These are phyloP conservation scores for Pogonocherus hispidulus DNA, from an alignment of 2,888 invertebrate species.

Conservation along the genomic window DNA sequence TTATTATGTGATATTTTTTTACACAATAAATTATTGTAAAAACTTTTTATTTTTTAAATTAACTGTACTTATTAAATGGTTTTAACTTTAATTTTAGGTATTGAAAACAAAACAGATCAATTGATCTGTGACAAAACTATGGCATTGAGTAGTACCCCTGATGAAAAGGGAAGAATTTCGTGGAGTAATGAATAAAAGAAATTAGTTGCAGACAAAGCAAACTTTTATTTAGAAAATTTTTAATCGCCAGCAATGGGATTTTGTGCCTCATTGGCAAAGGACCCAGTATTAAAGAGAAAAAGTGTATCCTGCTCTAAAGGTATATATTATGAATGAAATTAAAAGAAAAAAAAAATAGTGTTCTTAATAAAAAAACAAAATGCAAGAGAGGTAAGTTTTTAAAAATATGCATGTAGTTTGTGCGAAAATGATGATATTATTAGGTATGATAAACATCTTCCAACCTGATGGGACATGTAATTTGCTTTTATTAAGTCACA, in stretches of 20 bases:
- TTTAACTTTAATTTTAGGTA: slow-evolving; percentile 1
- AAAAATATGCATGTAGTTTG: neutral
- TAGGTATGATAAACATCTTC: too few species aligned
- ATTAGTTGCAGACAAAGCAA: slow-evolving; percentile 21
- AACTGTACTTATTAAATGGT: slow-evolving; percentile 1
- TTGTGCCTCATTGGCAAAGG: slow-evolving; percentile 24
- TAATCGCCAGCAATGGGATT: slow-evolving; percentile 22
- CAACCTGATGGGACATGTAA: too few species aligned
- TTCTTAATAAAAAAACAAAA: slow-evolving; percentile 18
- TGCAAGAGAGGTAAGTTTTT: slow-evolving; percentile 23
- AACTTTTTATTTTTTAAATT: too few species aligned
- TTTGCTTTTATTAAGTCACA: too few species aligned
- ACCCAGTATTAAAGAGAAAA: slow-evolving; percentile 23
- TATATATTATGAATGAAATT: slow-evolving; percentile 28
- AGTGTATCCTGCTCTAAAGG: slow-evolving; percentile 16
- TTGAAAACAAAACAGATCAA: too few species aligned
- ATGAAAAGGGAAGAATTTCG: slow-evolving; percentile 12
- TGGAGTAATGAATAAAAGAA: slow-evolving; percentile 25
- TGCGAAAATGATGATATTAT: too few species aligned
- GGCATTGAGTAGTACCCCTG: neutral
- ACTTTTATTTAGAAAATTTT: slow-evolving; percentile 27
- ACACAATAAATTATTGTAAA: neutral
- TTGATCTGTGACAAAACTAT: neutral
- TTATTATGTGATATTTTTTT: neutral
- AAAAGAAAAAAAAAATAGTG: slow-evolving; percentile 16